Evolutionary conservation across 2,113 vertebrate species (phyloP).

Genomic region (Plotosus lineatus): DNA sequence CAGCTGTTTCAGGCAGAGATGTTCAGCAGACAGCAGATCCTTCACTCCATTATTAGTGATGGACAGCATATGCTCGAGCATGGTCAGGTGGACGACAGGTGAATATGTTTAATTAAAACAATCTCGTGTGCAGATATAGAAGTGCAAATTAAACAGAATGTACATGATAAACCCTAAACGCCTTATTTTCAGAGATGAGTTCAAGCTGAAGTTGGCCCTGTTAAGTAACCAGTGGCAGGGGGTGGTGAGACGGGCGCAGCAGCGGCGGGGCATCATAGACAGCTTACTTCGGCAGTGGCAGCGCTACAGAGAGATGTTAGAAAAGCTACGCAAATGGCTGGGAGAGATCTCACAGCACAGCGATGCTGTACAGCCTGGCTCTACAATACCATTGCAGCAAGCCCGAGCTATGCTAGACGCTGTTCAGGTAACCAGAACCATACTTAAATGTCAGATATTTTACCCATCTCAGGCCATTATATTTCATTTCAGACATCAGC

Average conservation of each 20-base stretch:
- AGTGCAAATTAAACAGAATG: background rate
- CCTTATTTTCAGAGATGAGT: constrained; percentile 81
- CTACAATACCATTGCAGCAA: constrained; percentile 81
- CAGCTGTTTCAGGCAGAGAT: constrained; percentile 98
- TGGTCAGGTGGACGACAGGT: constrained; percentile 98
- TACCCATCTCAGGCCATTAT: too few species aligned
- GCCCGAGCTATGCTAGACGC: constrained; percentile 85
- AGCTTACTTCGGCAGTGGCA: constrained; percentile 94
- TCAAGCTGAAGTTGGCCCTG: constrained; percentile 87
- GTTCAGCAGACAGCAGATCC: constrained; percentile 98
- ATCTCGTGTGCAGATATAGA: background rate
- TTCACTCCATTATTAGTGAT: constrained; percentile 94
- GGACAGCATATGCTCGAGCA: constrained; percentile 94
- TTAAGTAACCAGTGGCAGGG: constrained; percentile 97
- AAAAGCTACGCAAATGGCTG: constrained; percentile 88
- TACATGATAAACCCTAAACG: background rate
- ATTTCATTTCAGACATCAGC: too few species aligned
- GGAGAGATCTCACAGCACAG: constrained; percentile 77
- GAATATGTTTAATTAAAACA: background rate
- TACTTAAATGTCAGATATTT: too few species aligned
- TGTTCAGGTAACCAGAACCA: constrained; percentile 76
- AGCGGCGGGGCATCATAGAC: constrained; percentile 93
- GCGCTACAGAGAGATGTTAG: constrained; percentile 88
- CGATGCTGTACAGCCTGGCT: constrained; percentile 63
- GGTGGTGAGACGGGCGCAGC: constrained; percentile 91